Percentiles rank a stretch among this genome's conserved stretches.
Evolutionary conservation across 1,140 invertebrate species (phyloP).

Genomic region (Laupala kohalensis): DNA sequence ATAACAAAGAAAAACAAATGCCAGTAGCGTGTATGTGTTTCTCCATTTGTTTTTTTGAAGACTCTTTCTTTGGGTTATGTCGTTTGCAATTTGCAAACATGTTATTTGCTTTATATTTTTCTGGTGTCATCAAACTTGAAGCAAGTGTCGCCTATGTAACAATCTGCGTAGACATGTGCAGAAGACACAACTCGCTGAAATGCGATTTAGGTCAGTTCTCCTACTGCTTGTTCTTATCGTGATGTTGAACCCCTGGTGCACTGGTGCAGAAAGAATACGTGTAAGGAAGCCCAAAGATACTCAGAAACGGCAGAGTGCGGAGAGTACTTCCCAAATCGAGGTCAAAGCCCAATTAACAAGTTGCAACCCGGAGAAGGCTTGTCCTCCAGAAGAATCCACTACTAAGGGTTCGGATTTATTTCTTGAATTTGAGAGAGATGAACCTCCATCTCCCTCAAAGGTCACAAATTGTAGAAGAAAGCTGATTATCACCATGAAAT

Average conservation of each 20-base stretch:
- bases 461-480: conserved; percentile 20
- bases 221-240: neutral
- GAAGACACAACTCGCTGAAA: neutral
- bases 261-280: neutral
- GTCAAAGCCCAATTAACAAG: neutral
- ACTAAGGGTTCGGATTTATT: neutral
- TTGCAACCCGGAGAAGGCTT: neutral
- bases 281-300: neutral
- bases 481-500: conserved; percentile 23
- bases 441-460: conserved; percentile 12
- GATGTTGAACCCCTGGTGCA: neutral
- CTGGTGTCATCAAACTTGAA: neutral
- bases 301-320: neutral
- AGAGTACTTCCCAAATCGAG: neutral
- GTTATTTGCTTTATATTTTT: neutral
- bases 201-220: neutral
- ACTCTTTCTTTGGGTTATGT: neutral
- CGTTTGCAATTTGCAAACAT: neutral
- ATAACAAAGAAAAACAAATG: neutral
- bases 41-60: neutral
- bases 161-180: neutral
- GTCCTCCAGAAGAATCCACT: neutral
- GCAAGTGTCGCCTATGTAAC: neutral
- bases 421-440: conserved; percentile 12
- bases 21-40: neutral